These are phyloP conservation scores for Drosophila nigricruria DNA, from an alignment of 2,888 invertebrate genomes.

Conservation along the genomic window DNA sequence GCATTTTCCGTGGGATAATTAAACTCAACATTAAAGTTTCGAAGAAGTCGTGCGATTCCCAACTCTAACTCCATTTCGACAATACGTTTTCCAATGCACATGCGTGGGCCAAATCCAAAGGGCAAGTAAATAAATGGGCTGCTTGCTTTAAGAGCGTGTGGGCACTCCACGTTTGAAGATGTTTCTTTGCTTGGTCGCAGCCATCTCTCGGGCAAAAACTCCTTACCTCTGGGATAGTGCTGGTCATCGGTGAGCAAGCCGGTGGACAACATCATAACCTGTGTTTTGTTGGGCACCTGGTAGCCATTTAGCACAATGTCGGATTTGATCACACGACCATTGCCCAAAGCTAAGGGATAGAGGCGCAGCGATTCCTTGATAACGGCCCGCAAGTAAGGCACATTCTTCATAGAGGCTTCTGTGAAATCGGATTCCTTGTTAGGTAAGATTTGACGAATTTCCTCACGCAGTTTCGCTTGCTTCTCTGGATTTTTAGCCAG, in stretches of 20 bases:
- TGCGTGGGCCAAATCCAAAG: constrained; percentile 90
- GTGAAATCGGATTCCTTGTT: constrained; percentile 85
- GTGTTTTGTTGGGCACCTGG: constrained; percentile 88
- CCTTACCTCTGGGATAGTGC: constrained; percentile 87
- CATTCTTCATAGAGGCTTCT: constrained; percentile 85
- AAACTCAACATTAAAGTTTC: constrained; percentile 80
- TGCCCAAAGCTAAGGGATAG: constrained; percentile 87
- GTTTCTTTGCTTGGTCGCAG: constrained; percentile 60
- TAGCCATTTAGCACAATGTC: constrained; percentile 88
- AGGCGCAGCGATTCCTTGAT: constrained; percentile 90
- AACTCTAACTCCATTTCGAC: constrained; percentile 90
- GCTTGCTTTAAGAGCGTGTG: constrained; percentile 87
- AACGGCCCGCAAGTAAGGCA: constrained; percentile 90
- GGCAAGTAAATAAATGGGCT: constrained; percentile 86
- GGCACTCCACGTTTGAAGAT: constrained; percentile 87
- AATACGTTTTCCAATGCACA: constrained; percentile 90
- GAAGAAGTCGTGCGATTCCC: constrained; percentile 85
- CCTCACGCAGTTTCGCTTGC: constrained; percentile 88
- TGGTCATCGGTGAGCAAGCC: constrained; percentile 86
- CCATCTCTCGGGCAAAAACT: constrained; percentile 92
- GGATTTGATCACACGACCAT: constrained; percentile 86
- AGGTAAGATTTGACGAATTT: constrained; percentile 86
- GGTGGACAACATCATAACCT: constrained; percentile 89
- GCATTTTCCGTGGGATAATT: constrained; percentile 78
- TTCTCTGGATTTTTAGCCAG: constrained; percentile 88